Evolutionary conservation across 2,888 invertebrate genomes (phyloP).

Genomic region (Thymelicus acteon): DNA sequence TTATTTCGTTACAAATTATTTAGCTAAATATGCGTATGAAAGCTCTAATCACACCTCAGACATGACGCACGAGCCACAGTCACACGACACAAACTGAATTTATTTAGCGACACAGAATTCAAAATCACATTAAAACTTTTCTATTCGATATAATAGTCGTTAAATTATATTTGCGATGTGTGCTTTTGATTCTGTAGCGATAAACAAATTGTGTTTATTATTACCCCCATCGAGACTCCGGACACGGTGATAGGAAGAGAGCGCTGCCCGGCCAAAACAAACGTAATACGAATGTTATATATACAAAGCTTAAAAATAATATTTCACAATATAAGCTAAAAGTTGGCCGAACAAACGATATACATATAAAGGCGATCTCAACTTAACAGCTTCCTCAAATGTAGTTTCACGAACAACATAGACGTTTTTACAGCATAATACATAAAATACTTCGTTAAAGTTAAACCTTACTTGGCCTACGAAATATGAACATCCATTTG

Average conservation of each 20-base stretch:
- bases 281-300: slow-evolving; percentile 43
- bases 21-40: slow-evolving; percentile 12
- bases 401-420: no score
- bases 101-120: slow-evolving; percentile 16
- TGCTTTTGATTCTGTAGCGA: slow-evolving; percentile 21
- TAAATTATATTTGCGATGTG: slow-evolving; percentile 1
- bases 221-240: slow-evolving; percentile 71
- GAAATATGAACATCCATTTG: no score
- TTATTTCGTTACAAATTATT: neutral
- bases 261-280: slow-evolving; percentile 62
- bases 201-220: slow-evolving; percentile 39
- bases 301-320: neutral
- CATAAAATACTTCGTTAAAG: neutral
- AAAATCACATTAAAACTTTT: neutral
- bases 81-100: slow-evolving; percentile 5
- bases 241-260: slow-evolving; percentile 69
- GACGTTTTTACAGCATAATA: no score
- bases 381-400: no score
- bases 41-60: slow-evolving; percentile 13
- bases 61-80: slow-evolving; percentile 1
- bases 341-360: slow-evolving; percentile 21
- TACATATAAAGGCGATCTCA: slow-evolving; percentile 10
- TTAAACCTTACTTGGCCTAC: neutral
- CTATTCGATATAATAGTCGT: neutral
- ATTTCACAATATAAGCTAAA: neutral